Base-by-base conservation (phyloP, 2,113 vertebrate genomes). In the Ageneiosus marmoratus region DNA sequence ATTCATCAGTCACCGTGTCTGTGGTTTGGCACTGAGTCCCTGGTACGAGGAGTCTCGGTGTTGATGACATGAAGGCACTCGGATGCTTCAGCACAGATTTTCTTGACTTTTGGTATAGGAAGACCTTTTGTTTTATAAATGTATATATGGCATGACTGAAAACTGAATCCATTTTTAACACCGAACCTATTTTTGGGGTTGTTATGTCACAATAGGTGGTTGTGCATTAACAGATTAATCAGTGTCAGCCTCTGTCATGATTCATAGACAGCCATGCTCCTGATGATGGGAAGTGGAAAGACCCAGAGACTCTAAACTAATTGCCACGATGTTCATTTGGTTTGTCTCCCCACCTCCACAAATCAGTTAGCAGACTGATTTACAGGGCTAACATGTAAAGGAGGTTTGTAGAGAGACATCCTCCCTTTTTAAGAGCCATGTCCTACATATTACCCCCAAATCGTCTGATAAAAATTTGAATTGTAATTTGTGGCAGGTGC, bases 1-100 rank as follows among this genome's bases (percentile, higher is more conserved):
- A 93, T 91, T 93, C 91, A 92, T 92, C 92, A 93, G 88, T 89
- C 90, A 84, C 78, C 86, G 84, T 87, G 85, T 79, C 74, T 85
- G 87, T 88, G 86, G 88, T 87, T 90, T 58, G 89, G 84, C 85
- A 86, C 88, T 3, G 81, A 89, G 88, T 55, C 85, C 85, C 86
- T 88, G 91, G 91, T 87, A 91, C 41, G 87, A 90, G 91, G 91
- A 90, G 89, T 89, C 91, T 91, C 92, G 90, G 92, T 89, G 29
- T 24, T 65, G 48, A 34, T 48, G 60, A 27, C 77, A 2, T 37
- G 27, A 27, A 32, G 27, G 6, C 27, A 50, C 16, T 67, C 1
- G 5, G 24, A 27, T 48, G 69, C 44, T 24, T 48, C 69, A 9
- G 24, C 12, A 0, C n/a, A 48, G 24, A 27, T 48, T 27, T 16